Evolutionary conservation across 2,113 vertebrate species (phyloP).

Genomic region (Dasyprocta punctata): DNA sequence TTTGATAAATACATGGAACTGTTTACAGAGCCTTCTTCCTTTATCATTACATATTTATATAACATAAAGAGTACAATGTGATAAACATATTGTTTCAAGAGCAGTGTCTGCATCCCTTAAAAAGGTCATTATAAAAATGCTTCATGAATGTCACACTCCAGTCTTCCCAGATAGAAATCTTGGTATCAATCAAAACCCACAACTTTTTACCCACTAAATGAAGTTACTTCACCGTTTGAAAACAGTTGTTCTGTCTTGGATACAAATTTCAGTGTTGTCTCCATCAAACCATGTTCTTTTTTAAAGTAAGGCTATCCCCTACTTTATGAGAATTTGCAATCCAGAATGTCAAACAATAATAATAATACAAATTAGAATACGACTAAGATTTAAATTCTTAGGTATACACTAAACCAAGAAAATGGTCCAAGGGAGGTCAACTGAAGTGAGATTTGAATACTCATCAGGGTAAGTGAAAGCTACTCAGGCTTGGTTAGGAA

Average conservation of each 20-base stretch:
- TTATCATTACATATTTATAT: not conserved
- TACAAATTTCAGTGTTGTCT: not conserved
- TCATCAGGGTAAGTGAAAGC: not conserved
- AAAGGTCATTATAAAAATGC: constrained; percentile 5
- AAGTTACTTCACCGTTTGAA: not conserved
- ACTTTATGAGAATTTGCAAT: not conserved
- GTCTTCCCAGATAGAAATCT: not conserved
- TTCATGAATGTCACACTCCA: not conserved
- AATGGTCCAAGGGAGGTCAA: not conserved
- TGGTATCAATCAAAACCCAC: not conserved
- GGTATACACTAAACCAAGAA: not conserved
- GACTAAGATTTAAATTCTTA: constrained; percentile 39
- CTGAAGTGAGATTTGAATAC: not conserved
- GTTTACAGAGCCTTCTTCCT: not conserved
- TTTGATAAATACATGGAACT: constrained; percentile 34
- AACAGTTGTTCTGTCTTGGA: too few species aligned
- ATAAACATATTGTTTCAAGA: not conserved
- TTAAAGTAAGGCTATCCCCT: not conserved
- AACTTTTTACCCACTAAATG: not conserved
- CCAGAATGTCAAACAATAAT: not conserved
- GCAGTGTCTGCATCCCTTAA: not conserved
- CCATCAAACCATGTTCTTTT: not conserved
- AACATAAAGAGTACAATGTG: not conserved
- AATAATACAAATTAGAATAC: constrained; percentile 1
- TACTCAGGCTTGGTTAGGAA: not conserved